Evolutionary conservation across 1,140 invertebrate species (phyloP), one percentile per base, ranked within the genome.

Genomic region (Dendrolimus kikuchii): DNA sequence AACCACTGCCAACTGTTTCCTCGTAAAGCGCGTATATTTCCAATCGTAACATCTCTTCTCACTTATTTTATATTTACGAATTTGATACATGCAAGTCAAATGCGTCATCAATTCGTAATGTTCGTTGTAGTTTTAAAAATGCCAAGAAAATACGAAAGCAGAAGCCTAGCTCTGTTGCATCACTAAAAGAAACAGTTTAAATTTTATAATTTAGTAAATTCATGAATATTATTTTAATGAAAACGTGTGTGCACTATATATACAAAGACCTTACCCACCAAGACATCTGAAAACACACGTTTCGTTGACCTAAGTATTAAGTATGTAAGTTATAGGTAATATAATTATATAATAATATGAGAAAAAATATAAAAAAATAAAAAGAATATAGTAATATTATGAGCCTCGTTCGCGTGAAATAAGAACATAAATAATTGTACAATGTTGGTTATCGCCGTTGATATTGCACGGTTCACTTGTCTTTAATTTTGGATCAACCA

Each of bases 241-340:
- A 73, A 67, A 66, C 63, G 68, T 75, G 81, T 80, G 76, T 77
- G 74, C 71, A 66, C 49, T 68, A 71, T 58, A 66, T 60, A 74
- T 74, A 81, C 71, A 79, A 81, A 81, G 70, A 78, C 62, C 71
- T 59, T 79, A 72, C 82, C 82, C 80, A 82, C 82, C 78, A 81
- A 85, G 68, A 78, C 77, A 81, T 68, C 78, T 67, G 70, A 81
- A 76, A 72, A 75, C 80, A 86, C 80, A 86, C 80, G 80, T 81
- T 77, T 79, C 74, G 65, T 82, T 68, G 74, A 74, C 72, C 65
- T 83, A 81, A 86, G 82, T 83, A 86, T 83, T 86, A 83, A 77
- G 64, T 77, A 75, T 74, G 74, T 84, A 82, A 86, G 80, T 81
- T 82, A 61, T 74, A 86, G 80, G 67, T 82, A 81, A 82, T 66